phyloP scores from a whole-genome alignment of 2,113 vertebrate genomes.

The Piaya cayana region DNA sequence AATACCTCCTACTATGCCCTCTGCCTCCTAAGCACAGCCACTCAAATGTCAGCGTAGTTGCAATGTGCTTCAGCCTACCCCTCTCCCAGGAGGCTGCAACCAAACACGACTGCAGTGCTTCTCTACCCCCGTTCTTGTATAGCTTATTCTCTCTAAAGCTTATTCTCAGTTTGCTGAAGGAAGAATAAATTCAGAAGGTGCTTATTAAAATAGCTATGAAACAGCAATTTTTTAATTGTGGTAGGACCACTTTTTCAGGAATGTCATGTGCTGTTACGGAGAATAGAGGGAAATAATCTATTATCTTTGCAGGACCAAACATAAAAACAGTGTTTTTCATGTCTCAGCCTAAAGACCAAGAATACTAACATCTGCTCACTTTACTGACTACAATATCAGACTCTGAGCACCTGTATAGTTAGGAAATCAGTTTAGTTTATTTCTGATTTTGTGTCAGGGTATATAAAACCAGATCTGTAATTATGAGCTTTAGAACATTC shows the following conservation, averaged over 20 bases:
- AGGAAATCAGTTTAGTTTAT: neutral
- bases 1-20: neutral
- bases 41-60: neutral
- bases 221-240: neutral
- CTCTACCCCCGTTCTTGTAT: neutral
- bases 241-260: neutral
- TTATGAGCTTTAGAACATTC: neutral
- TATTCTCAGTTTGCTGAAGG: neutral
- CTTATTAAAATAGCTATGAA: neutral
- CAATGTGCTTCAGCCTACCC: neutral
- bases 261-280: rapidly evolving
- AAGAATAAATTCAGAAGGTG: neutral
- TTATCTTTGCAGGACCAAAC: neutral
- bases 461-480: neutral
- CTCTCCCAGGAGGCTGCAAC: neutral
- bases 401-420: neutral
- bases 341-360: neutral
- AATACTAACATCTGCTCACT: neutral
- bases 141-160: neutral
- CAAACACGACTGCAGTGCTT: neutral
- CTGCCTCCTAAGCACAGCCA: neutral
- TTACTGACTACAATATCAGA: neutral
- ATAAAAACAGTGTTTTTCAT: neutral
- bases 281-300: neutral
- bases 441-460: neutral